phyloP scores from a whole-genome alignment of 1,140 invertebrate species.

The Dendroctonus valens region DNA sequence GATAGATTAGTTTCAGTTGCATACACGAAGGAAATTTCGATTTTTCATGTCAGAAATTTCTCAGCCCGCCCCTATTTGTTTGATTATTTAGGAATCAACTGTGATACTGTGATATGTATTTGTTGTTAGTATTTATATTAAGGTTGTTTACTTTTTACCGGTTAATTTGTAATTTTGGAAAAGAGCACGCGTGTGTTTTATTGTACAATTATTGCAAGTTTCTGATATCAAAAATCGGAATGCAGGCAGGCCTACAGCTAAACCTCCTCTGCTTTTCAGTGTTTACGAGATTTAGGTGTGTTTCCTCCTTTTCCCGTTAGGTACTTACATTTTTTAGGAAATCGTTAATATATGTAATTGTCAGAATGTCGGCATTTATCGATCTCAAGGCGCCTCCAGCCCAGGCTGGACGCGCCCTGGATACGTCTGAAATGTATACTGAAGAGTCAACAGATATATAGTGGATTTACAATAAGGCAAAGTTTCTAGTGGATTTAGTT shows the following conservation, averaged over 20 bases:
- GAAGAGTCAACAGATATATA: conserved; percentile 8
- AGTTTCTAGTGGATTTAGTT: background rate
- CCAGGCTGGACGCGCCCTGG: too few species aligned
- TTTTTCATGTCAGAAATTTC: conserved; percentile 9
- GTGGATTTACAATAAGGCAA: conserved; percentile 10
- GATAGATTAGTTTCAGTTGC: too few species aligned
- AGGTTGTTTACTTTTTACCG: background rate
- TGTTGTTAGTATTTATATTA: conserved; percentile 12
- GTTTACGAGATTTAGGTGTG: conserved; percentile 16
- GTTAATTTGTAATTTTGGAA: too few species aligned
- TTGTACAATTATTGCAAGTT: background rate
- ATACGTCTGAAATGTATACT: conserved; percentile 20
- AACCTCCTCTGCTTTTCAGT: conserved; percentile 33
- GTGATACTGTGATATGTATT: conserved; percentile 17
- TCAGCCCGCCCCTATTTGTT: background rate
- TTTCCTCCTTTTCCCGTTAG: conserved; percentile 35
- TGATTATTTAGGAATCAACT: conserved; percentile 10
- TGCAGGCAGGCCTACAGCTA: conserved; percentile 22
- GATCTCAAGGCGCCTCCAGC: background rate
- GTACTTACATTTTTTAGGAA: conserved; percentile 38
- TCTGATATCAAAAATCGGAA: conserved; percentile 21
- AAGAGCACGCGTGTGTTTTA: background rate
- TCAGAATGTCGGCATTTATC: conserved; percentile 10
- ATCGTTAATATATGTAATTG: background rate
- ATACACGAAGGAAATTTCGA: background rate